These are phyloP conservation scores for Protophormia terraenovae DNA, from an alignment of 2,888 invertebrate species.

Conservation along the genomic window DNA sequence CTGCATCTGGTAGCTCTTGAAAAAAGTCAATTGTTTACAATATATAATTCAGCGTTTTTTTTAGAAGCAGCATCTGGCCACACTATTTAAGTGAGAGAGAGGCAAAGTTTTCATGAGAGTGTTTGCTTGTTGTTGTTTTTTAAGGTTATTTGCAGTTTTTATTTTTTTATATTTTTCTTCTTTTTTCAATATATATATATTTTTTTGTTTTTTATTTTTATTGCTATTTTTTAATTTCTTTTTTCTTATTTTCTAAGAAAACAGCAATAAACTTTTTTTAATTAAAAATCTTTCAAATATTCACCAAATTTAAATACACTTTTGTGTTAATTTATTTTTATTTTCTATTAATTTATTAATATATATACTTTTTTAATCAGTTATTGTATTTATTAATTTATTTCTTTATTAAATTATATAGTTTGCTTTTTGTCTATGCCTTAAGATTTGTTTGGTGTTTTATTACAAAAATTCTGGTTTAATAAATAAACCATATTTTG, in stretches of 20 bases:
- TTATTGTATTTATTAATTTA: slow-evolving; percentile 30
- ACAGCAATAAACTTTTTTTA: slow-evolving; percentile 47
- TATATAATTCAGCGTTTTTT: no score
- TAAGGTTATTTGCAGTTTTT: not conserved
- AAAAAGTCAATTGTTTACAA: no score
- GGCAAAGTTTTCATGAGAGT: no score
- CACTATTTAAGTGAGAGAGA: not conserved
- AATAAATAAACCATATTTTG: not conserved
- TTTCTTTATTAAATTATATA: slow-evolving; percentile 31
- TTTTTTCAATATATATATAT: not conserved
- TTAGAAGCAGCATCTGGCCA: no score
- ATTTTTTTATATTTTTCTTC: not conserved
- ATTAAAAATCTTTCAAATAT: not conserved
- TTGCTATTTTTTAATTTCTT: slow-evolving; percentile 2
- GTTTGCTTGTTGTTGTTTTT: not conserved
- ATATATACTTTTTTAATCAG: not conserved
- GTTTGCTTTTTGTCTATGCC: slow-evolving; percentile 21
- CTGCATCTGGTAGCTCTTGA: no score
- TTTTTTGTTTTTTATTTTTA: not conserved
- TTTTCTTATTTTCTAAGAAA: slow-evolving; percentile 23
- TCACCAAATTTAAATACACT: not conserved
- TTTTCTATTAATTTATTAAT: slow-evolving; percentile 40
- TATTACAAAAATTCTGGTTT: slow-evolving; percentile 1
- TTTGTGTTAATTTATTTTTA: slow-evolving; percentile 33
- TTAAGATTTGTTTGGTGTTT: slow-evolving; percentile 36